A percentile compares a stretch with the other conserved stretches of the same genome.
Conservation (phyloP, 1,140 invertebrate genomes). For the Pseudomyrmex dendroicus region DNA sequence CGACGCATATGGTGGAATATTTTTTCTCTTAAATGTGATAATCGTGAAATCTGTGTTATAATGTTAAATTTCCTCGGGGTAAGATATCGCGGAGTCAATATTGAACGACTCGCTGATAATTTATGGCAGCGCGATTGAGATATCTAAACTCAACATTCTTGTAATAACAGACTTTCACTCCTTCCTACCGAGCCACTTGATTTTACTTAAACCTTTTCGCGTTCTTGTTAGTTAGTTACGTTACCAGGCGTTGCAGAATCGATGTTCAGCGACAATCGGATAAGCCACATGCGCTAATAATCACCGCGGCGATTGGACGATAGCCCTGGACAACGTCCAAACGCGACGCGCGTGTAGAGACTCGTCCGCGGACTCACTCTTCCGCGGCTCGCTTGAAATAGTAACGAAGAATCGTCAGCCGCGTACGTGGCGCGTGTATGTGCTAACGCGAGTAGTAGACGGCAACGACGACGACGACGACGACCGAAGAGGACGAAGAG, state of each 20-base stretch:
- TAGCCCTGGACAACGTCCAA: constrained; percentile 68
- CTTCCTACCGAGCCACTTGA: not conserved
- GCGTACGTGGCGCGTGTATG: constrained; percentile 19
- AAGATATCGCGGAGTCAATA: not conserved
- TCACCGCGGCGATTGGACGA: constrained; percentile 57
- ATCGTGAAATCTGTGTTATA: no score
- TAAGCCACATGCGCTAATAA: constrained; percentile 34
- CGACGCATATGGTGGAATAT: no score
- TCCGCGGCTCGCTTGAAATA: constrained; percentile 69
- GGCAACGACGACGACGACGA: constrained; percentile 2
- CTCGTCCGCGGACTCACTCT: constrained; percentile 23
- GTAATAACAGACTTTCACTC: not conserved
- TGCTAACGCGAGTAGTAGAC: constrained; percentile 16
- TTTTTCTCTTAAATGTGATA: no score
- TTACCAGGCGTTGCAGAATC: constrained; percentile 21
- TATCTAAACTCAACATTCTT: not conserved
- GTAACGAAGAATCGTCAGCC: constrained; percentile 67
- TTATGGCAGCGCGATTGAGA: not conserved
- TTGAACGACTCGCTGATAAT: not conserved
- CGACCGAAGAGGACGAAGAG: not conserved
- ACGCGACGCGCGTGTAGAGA: constrained; percentile 21
- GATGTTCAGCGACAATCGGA: constrained; percentile 40
- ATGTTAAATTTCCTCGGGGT: not conserved
- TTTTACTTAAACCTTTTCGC: not conserved
- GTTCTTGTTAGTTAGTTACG: not conserved